A percentile compares a stretch with the other conserved stretches of the same genome.
Evolutionary conservation across 2,113 vertebrate genomes (phyloP).

Genomic region (Toxostoma redivivum): DNA sequence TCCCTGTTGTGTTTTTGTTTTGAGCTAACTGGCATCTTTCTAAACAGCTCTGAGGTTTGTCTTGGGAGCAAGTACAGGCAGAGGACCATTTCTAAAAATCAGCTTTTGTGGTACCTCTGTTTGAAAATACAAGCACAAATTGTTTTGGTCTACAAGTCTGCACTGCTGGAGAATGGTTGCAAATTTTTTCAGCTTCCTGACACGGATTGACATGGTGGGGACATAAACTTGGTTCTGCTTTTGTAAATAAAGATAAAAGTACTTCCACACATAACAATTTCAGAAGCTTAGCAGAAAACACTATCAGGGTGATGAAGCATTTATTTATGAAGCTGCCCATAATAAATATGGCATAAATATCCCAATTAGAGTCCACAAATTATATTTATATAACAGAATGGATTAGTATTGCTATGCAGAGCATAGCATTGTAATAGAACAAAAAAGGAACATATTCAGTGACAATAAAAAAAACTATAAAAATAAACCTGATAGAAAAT

Average conservation of each 20-base stretch:
- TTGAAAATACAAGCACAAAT: neutral
- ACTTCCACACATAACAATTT: neutral
- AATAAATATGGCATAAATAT: neutral
- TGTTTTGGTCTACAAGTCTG: neutral
- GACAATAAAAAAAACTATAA: neutral
- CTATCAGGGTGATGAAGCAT: neutral
- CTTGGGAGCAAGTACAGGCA: neutral
- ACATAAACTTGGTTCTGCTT: neutral
- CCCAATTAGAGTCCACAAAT: neutral
- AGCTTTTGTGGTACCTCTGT: neutral
- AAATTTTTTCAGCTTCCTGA: neutral
- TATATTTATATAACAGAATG: neutral
- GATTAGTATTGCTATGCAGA: neutral
- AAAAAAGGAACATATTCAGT: neutral
- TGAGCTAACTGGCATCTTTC: neutral
- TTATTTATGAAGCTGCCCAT: neutral
- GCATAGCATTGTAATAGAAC: neutral
- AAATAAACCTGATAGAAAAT: conserved; percentile 2
- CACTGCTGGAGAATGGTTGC: neutral
- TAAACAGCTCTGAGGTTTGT: neutral
- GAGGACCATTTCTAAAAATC: neutral
- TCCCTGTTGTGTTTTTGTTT: neutral
- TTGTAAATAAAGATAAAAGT: neutral
- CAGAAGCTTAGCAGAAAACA: neutral
- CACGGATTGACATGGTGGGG: neutral